Conservation (phyloP, 2,113 vertebrate species). For the Esox niger region DNA sequence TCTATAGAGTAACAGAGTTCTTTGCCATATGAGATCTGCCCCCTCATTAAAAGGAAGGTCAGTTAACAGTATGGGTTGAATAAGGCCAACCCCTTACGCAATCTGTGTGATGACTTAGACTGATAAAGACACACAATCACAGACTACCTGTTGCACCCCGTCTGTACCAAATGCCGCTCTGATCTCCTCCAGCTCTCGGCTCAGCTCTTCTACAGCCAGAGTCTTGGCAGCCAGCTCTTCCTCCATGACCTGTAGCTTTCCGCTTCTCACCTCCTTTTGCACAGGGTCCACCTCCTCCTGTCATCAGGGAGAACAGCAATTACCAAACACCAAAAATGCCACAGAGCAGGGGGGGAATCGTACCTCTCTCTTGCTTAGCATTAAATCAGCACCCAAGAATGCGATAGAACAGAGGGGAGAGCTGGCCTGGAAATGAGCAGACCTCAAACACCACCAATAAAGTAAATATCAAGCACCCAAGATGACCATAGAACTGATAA, state of each 20-base stretch:
- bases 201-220: conserved; percentile 84
- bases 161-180: conserved; percentile 83
- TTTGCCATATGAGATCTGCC: too few species aligned
- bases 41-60: too few species aligned
- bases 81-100: too few species aligned
- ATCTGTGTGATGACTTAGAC: too few species aligned
- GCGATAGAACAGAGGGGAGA: background rate
- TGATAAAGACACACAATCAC: background rate
- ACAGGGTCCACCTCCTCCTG: conserved; percentile 82
- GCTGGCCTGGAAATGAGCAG: background rate
- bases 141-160: conserved; percentile 87
- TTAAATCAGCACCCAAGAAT: too few species aligned
- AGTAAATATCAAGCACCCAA: conserved; percentile 19
- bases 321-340: conserved; percentile 19
- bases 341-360: background rate
- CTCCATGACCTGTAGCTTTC: conserved; percentile 77
- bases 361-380: too few species aligned
- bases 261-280: conserved; percentile 72
- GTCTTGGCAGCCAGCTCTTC: conserved; percentile 81
- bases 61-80: too few species aligned
- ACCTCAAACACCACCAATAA: background rate
- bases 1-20: too few species aligned
- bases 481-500: conserved; percentile 20
- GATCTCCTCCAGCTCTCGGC: conserved; percentile 85
- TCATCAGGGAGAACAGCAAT: background rate